These are phyloP conservation scores for Micromussa lordhowensis DNA, from an alignment of 92 coral and sea anemone species.

Conservation along the genomic window DNA sequence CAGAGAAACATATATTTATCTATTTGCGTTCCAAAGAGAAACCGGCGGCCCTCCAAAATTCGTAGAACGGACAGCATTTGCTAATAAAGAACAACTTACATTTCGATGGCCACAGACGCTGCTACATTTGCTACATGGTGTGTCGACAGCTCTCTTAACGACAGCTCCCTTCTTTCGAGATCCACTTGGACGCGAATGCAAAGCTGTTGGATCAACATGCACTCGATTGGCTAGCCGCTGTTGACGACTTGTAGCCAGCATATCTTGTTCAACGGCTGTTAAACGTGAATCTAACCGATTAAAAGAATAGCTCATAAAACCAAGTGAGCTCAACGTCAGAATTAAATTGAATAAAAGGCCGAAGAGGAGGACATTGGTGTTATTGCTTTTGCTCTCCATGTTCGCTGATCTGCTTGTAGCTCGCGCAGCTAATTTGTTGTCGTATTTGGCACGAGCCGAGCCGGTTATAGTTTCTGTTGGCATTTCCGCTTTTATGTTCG, in stretches of 20 bases:
- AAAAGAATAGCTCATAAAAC: background rate
- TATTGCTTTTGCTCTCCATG: background rate
- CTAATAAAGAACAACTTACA: background rate
- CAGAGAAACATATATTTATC: too few relatives aligned
- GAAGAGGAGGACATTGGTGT: background rate
- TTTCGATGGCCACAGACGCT: background rate
- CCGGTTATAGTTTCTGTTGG: background rate
- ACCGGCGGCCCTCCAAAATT: too few relatives aligned
- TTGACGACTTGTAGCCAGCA: background rate
- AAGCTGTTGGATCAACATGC: background rate
- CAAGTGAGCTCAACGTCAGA: background rate
- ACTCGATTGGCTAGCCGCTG: background rate
- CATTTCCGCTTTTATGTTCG: background rate
- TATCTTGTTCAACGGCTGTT: background rate
- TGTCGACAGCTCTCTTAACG: background rate
- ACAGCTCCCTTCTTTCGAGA: background rate
- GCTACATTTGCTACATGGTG: background rate
- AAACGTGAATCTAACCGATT: background rate
- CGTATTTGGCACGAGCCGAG: background rate
- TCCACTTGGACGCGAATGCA: background rate
- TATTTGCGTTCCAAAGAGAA: background rate
- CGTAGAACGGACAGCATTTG: too few relatives aligned
- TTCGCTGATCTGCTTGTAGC: background rate
- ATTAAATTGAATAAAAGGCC: slow-evolving; percentile 10
- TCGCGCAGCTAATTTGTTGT: background rate